Percentiles rank a stretch among this genome's conserved stretches.
phyloP scores from a whole-genome alignment of 64 coral and sea anemone species.

The Montipora foliosa region DNA sequence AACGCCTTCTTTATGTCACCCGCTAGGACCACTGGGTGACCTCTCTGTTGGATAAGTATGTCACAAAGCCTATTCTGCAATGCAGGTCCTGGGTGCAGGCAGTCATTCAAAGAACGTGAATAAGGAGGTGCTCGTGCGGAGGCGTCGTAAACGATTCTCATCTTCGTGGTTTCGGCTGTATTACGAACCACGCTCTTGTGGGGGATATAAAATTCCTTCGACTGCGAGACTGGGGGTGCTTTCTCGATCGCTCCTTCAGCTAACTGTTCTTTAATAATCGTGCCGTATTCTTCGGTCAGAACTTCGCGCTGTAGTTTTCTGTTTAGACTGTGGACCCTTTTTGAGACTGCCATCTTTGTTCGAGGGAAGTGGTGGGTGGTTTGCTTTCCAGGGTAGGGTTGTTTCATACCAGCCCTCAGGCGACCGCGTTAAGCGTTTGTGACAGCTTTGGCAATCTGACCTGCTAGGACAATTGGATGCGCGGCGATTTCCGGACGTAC shows the following conservation, averaged over 20 bases:
- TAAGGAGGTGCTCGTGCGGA: neutral
- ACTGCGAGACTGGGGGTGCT: neutral
- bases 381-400: too few species aligned
- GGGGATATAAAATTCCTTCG: neutral
- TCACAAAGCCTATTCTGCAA: slow-evolving; percentile 18
- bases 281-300: slow-evolving; percentile 7
- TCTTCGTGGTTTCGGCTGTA: neutral
- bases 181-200: too few species aligned
- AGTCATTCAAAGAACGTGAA: neutral
- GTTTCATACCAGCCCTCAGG: slow-evolving; percentile 59
- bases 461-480: slow-evolving; percentile 29
- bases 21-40: neutral
- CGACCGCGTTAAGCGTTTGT: neutral
- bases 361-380: neutral
- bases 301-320: neutral
- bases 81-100: neutral
- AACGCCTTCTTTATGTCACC: too few species aligned
- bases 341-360: slow-evolving; percentile 23
- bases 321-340: too few species aligned
- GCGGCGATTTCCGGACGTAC: slow-evolving; percentile 42
- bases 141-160: slow-evolving; percentile 4
- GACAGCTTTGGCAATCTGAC: slow-evolving; percentile 17
- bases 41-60: slow-evolving; percentile 1
- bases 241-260: slow-evolving; percentile 4
- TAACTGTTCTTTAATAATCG: slow-evolving; percentile 23